Evolutionary conservation across 1,140 invertebrate species (phyloP), one percentile per base, ranked within the genome.

Genomic region (Meteorus sp.): DNA sequence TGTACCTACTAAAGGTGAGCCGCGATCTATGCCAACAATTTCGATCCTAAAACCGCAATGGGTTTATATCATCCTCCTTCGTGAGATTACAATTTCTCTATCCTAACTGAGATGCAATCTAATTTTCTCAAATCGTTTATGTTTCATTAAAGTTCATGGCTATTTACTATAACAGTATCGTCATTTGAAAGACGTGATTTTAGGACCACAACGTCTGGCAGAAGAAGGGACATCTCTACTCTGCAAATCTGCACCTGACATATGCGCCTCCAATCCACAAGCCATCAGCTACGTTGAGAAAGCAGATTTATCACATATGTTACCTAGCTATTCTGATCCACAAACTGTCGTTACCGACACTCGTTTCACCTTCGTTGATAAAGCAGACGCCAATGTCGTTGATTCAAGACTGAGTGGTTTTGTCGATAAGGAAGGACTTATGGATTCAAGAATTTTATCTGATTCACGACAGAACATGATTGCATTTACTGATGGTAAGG

Each of bases 201-300:
- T 59, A 71, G 77, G 70, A 45, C 60, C 71, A 5, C 72, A 73
- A 20, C 68, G 73, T 52, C 50, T 74, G n/a, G 69, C 71, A 0
- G 77, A 79, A 57, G 78, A 79, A 53, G 77, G 76, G 8, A 78
- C 77, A 2, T 79, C 77, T 2, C 63, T 80, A 9, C 65, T 79
- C 15, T 81, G 77, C 51, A 81, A 79, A 57, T 71, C 77, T 13
- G 77, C 78, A 0, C 78, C 78, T 3, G 78, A 81, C 53, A 79
- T 81, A 47, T 81, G 77, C 45, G 73, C 76, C 0, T 79, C 79
- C 0, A 81, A 81, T 48, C 78, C 79, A 2, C 75, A 79, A 53
- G 71, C 70, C 2, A 79, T 79, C 59, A 79, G 77, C 54, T 79
- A 79, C 56, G 79, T 79, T 22, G 77, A 79, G 66, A 79, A 79